These are phyloP conservation scores for Neoaliturus tenellus DNA, from an alignment of 2,888 invertebrate genomes.

Conservation along the genomic window DNA sequence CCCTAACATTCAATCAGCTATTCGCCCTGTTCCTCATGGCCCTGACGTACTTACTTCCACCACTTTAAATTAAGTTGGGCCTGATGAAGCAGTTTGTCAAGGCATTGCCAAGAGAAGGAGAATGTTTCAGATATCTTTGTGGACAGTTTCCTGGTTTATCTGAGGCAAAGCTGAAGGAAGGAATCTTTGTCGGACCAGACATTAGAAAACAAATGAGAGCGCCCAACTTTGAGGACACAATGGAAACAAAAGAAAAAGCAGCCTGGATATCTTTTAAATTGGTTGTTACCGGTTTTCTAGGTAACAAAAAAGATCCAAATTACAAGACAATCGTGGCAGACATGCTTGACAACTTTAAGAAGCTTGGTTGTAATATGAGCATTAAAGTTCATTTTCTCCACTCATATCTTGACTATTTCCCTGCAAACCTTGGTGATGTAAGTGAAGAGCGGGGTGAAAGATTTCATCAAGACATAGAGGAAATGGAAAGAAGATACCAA, in stretches of 20 bases:
- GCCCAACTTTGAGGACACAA: constrained; percentile 55
- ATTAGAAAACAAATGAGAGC: constrained; percentile 57
- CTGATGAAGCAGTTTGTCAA: constrained; percentile 67
- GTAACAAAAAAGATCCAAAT: constrained; percentile 56
- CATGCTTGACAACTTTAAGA: constrained; percentile 49
- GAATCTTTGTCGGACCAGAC: constrained; percentile 53
- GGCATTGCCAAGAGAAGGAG: constrained; percentile 26
- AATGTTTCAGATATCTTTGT: background rate
- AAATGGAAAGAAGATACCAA: constrained; percentile 36
- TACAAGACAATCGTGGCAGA: constrained; percentile 60
- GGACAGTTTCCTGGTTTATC: constrained; percentile 46
- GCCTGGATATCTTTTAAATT: constrained; percentile 58
- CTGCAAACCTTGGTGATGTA: too few species aligned
- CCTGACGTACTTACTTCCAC: constrained; percentile 52
- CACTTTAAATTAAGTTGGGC: constrained; percentile 67
- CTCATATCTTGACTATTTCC: too few species aligned
- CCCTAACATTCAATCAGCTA: constrained; percentile 39
- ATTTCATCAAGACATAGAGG: constrained; percentile 8
- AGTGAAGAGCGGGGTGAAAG: background rate
- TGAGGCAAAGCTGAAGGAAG: constrained; percentile 56
- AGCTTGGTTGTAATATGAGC: constrained; percentile 59
- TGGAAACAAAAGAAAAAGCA: constrained; percentile 56
- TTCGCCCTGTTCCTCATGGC: constrained; percentile 21
- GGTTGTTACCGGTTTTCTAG: constrained; percentile 58
- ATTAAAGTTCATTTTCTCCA: constrained; percentile 5